Base-by-base conservation (phyloP, 2,888 invertebrate genomes). In the Macrophya alboannulata region DNA sequence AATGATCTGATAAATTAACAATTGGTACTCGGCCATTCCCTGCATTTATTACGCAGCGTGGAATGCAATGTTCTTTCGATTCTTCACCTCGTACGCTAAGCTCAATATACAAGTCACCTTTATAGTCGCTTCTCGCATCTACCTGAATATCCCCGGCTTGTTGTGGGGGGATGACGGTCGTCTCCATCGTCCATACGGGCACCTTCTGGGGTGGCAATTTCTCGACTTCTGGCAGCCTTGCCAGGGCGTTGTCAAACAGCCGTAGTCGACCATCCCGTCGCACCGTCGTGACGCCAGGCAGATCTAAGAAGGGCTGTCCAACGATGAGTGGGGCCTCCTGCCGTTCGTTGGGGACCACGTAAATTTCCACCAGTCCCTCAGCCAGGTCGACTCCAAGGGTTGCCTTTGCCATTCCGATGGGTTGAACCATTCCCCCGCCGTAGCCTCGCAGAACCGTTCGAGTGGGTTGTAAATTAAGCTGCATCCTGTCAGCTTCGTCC, bases 21-120 rank as follows among this genome's bases (percentile, higher is more conserved):
- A 86, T 51, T 1, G 84, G 79, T 17, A 84, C 45, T 25, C 17
- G 3, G 17, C 84, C 79, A 8, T 45, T 48, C 15, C 5, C 15
- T 5, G 79, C 84, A 82, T 65, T 81, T 5, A 86, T 6, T 10
- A 86, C 37, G 25, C 79, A 84, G n/a, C 79, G n/a, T 10, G 84
- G 86, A 10, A 86, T 71, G 43, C 84, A 86, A 45, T 86, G 51
- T 55, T 84, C 72, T 72, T 21, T 79, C 3, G 76, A 79, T n/a
- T 12, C 71, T 15, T 71, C 74, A 68, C 62, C 84, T 81, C 84
- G 74, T 81, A 86, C 81, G 84, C 84, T 45, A 8, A 84, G 86
- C 31, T 86, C 82, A 65, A 84, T 71, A 71, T 55, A 86, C 31
- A 87, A 85, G 43, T 86, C 86, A 86, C 86, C 85, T 15, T 76